These are phyloP conservation scores for Lepidotrigona ventralis DNA, from an alignment of 1,140 invertebrate genomes.

Conservation along the genomic window DNA sequence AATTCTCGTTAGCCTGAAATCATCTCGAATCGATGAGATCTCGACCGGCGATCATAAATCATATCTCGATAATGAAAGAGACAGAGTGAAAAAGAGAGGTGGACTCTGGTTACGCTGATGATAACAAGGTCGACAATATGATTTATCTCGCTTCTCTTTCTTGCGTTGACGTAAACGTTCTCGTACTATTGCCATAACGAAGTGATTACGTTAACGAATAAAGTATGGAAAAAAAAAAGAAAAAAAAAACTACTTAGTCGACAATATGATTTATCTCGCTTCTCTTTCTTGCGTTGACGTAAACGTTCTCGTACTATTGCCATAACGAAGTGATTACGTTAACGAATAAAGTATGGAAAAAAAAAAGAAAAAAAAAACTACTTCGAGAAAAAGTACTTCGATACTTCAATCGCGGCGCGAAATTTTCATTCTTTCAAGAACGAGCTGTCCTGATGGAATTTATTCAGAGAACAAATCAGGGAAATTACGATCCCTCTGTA, in stretches of 20 bases:
- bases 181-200: constrained; percentile 14
- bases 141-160: constrained; percentile 31
- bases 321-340: constrained; percentile 19
- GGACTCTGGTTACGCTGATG: background rate
- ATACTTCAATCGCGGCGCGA: background rate
- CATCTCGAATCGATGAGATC: background rate
- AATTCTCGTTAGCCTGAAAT: constrained; percentile 10
- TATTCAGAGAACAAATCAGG: background rate
- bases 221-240: background rate
- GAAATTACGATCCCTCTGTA: too few species aligned
- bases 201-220: background rate
- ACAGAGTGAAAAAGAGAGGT: background rate
- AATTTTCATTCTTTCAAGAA: background rate
- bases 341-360: background rate
- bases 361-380: background rate
- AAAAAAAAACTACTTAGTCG: too few species aligned
- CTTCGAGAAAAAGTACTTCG: background rate
- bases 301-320: background rate
- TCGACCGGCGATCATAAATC: constrained; percentile 24
- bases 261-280: constrained; percentile 37
- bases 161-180: background rate
- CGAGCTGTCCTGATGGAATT: background rate
- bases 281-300: background rate
- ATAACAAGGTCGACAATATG: constrained; percentile 34
- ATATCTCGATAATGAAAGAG: constrained; percentile 29